These are phyloP conservation scores for Indicator indicator DNA, from an alignment of 2,113 vertebrate genomes.

Conservation along the genomic window DNA sequence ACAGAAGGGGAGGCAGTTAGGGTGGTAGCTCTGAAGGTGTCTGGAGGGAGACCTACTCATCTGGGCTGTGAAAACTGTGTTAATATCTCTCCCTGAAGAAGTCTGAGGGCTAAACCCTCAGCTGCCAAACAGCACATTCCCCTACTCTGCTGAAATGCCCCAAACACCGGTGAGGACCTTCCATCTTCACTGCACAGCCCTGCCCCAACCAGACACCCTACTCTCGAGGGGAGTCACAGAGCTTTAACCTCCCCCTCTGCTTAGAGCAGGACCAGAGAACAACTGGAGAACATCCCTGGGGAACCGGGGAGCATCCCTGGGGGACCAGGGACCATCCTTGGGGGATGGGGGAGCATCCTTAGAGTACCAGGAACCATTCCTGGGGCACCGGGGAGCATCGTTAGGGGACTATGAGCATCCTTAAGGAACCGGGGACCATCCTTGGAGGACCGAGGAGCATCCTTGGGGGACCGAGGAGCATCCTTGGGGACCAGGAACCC, in stretches of 20 bases:
- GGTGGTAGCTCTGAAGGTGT: neutral
- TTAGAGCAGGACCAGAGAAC: neutral
- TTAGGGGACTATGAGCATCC: no score
- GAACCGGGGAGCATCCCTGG: neutral
- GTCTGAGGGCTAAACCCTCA: neutral
- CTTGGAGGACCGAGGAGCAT: neutral
- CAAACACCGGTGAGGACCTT: neutral
- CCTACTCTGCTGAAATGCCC: neutral
- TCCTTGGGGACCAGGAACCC: neutral
- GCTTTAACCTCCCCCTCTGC: rapidly evolving
- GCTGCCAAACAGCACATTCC: neutral
- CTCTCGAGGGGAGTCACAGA: neutral
- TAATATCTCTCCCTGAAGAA: neutral
- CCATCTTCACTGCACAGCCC: neutral
- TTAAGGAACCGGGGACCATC: neutral
- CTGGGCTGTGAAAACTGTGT: neutral
- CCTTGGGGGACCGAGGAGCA: no score
- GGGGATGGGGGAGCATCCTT: neutral
- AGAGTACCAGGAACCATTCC: no score
- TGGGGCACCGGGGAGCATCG: no score
- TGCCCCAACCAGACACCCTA: neutral
- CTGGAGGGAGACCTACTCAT: neutral
- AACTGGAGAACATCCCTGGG: neutral
- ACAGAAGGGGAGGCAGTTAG: no score
- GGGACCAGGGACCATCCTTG: neutral